Evolutionary conservation across 1,140 invertebrate genomes (phyloP).

Genomic region (Venturia canescens): DNA sequence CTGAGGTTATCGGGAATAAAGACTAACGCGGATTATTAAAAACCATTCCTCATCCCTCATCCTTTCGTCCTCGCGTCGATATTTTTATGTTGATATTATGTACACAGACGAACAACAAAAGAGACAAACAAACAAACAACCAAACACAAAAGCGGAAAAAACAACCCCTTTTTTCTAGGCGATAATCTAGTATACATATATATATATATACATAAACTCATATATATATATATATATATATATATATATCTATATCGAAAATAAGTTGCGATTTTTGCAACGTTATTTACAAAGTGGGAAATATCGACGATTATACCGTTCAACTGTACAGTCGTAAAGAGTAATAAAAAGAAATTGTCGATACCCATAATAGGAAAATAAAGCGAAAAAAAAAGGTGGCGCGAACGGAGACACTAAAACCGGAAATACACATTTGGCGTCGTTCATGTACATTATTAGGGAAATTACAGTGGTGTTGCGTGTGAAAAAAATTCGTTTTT

Average conservation of each 20-base stretch:
- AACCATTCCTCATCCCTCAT: background rate
- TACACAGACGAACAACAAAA: conserved; percentile 57
- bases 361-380: conserved; percentile 65
- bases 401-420: background rate
- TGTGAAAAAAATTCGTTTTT: conserved; percentile 61
- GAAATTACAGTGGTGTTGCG: conserved; percentile 74
- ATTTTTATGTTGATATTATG: conserved; percentile 69
- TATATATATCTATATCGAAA: conserved; percentile 15
- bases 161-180: conserved; percentile 68
- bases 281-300: conserved; percentile 62
- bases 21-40: conserved; percentile 55
- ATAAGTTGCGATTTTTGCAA: conserved; percentile 69
- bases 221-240: too few relatives aligned
- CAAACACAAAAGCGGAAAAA: conserved; percentile 14
- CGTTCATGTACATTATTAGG: conserved; percentile 73
- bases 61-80: conserved; percentile 43
- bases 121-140: conserved; percentile 22
- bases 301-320: conserved; percentile 47
- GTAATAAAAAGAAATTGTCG: conserved; percentile 72
- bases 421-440: conserved; percentile 55
- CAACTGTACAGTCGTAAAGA: conserved; percentile 71
- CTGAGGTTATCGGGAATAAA: conserved; percentile 66
- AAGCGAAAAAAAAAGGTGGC: conserved; percentile 1
- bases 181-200: conserved; percentile 53
- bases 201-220: conserved; percentile 9